phyloP scores from a whole-genome alignment of 2,797 vertebrate species.

The Spondyliosoma cantharus region DNA sequence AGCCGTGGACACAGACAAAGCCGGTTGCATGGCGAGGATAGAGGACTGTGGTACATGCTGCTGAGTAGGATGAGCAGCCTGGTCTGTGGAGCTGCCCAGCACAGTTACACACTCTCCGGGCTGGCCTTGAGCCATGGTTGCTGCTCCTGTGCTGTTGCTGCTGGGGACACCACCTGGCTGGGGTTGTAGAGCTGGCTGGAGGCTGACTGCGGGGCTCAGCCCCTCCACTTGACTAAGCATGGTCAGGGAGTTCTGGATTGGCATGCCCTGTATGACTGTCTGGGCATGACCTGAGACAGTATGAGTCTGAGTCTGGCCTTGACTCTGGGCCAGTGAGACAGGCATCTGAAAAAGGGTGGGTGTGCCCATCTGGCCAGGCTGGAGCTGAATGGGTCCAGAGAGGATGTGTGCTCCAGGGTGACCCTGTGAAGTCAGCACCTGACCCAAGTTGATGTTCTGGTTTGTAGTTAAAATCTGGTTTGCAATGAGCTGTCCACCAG shows the following conservation, averaged over 20 bases:
- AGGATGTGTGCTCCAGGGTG: constrained; percentile 93
- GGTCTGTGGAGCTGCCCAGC: constrained; percentile 84
- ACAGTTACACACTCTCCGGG: constrained; percentile 81
- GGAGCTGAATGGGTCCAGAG: constrained; percentile 91
- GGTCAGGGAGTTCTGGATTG: constrained; percentile 86
- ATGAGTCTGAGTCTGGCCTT: constrained; percentile 88
- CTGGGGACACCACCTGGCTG: constrained; percentile 79
- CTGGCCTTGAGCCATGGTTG: constrained; percentile 77
- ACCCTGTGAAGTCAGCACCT: constrained; percentile 90
- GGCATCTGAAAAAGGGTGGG: constrained; percentile 96
- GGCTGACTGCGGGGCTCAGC: constrained; percentile 87
- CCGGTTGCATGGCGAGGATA: constrained; percentile 85
- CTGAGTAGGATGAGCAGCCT: constrained; percentile 79
- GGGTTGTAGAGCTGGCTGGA: constrained; percentile 86
- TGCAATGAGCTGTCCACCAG: constrained; percentile 90
- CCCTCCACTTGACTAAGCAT: constrained; percentile 90
- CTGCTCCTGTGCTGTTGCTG: constrained; percentile 77
- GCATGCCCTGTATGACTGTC: constrained; percentile 94
- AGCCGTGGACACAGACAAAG: constrained; percentile 81
- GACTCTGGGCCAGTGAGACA: constrained; percentile 86
- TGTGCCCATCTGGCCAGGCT: constrained; percentile 91
- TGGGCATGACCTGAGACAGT: constrained; percentile 84
- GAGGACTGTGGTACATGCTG: constrained; percentile 85
- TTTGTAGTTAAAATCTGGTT: constrained; percentile 92
- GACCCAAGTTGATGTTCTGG: constrained; percentile 93